Conservation (phyloP, 1,140 invertebrate species). For the Venustaconcha ellipsiformis region DNA sequence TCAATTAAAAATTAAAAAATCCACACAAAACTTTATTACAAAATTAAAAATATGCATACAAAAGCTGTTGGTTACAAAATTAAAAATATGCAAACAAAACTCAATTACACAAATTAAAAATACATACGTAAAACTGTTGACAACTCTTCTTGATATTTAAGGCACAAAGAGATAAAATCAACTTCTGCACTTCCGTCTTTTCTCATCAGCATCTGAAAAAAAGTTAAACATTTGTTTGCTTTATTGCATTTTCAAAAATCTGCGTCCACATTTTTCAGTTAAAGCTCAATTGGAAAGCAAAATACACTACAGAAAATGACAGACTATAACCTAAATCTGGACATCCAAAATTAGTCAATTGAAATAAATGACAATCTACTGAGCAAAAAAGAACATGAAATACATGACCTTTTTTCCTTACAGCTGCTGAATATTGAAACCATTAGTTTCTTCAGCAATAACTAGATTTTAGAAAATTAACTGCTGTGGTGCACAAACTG, state of each 20-base stretch:
- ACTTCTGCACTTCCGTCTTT: slow-evolving; percentile 57
- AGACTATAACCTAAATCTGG: background rate
- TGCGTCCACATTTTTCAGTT: background rate
- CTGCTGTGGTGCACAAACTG: too few species aligned
- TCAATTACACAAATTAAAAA: too few species aligned
- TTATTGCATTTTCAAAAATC: background rate
- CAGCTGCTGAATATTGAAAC: too few species aligned
- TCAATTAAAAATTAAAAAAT: too few species aligned
- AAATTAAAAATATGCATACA: too few species aligned
- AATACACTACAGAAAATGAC: background rate
- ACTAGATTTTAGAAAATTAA: background rate
- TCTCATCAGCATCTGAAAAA: slow-evolving; percentile 72
- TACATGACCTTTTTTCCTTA: too few species aligned
- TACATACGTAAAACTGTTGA: slow-evolving; percentile 74
- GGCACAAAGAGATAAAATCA: slow-evolving; percentile 80
- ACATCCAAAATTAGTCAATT: background rate
- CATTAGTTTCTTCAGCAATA: background rate
- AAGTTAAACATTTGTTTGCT: slow-evolving; percentile 10
- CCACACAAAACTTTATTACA: too few species aligned
- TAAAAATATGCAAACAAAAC: too few species aligned
- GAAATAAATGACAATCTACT: background rate
- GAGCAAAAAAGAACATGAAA: background rate
- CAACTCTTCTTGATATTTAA: slow-evolving; percentile 80
- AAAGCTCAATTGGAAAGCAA: background rate
- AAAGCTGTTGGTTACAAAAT: too few species aligned